These are phyloP conservation scores for Ivindomyrus marchei DNA, from an alignment of 2,113 vertebrate species.

Conservation along the genomic window DNA sequence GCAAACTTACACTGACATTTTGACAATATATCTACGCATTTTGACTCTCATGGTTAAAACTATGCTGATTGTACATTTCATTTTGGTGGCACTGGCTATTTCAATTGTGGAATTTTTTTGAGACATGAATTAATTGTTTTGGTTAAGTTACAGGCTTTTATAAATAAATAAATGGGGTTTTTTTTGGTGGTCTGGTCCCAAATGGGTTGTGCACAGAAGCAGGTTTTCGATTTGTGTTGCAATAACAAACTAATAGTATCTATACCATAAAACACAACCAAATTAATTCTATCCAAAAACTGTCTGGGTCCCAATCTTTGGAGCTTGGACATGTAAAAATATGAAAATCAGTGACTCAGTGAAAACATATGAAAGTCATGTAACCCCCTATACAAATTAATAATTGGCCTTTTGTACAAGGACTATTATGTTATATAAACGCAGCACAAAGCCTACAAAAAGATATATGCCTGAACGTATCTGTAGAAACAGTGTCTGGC, in stretches of 20 bases:
- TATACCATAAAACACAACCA: neutral
- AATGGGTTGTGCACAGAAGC: neutral
- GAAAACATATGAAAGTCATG: neutral
- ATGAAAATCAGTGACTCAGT: no score
- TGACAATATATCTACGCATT: no score
- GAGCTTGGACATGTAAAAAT: neutral
- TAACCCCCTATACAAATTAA: neutral
- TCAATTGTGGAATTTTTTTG: no score
- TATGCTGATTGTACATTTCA: no score
- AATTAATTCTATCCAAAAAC: neutral
- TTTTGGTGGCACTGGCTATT: no score
- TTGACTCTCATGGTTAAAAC: no score
- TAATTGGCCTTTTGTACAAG: neutral
- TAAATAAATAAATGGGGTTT: neutral
- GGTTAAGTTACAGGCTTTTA: no score
- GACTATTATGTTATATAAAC: neutral
- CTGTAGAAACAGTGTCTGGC: neutral
- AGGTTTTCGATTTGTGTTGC: neutral
- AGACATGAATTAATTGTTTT: no score
- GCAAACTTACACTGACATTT: no score
- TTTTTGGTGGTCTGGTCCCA: neutral
- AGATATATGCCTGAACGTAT: neutral
- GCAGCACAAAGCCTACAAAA: neutral
- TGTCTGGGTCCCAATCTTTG: neutral
- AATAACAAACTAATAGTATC: neutral